These are phyloP conservation scores for Poeciliopsis prolifica DNA, from an alignment of 2,113 vertebrate species.

Conservation along the genomic window DNA sequence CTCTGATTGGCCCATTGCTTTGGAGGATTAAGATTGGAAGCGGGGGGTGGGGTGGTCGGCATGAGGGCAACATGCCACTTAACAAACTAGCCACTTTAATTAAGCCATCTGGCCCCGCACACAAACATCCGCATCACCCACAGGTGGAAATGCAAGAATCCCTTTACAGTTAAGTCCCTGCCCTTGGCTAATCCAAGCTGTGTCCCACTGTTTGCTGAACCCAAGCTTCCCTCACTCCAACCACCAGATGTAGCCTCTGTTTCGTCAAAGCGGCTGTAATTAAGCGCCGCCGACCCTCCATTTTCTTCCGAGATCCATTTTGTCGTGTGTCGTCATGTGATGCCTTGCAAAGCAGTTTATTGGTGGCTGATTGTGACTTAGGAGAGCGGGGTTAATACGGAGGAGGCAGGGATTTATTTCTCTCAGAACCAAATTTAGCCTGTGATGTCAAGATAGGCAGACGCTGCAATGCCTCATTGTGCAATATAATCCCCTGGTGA, in stretches of 20 bases:
- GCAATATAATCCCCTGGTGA: conserved; percentile 76
- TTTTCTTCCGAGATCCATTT: conserved; percentile 37
- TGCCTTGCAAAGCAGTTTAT: not conserved
- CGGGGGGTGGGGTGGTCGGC: conserved; percentile 50
- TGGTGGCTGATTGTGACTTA: conserved; percentile 12
- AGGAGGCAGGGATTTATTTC: conserved; percentile 74
- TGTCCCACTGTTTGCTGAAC: conserved; percentile 6
- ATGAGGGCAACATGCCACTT: conserved; percentile 75
- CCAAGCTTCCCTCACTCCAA: conserved; percentile 2
- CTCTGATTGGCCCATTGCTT: conserved; percentile 86
- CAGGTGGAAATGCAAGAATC: conserved; percentile 62
- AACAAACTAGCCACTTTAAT: conserved; percentile 84
- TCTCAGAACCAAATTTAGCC: conserved; percentile 77
- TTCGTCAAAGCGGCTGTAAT: not conserved
- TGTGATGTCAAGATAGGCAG: conserved; percentile 77
- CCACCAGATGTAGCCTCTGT: conserved; percentile 1
- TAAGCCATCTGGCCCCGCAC: conserved; percentile 83
- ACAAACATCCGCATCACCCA: conserved; percentile 40
- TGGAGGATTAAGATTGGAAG: conserved; percentile 78
- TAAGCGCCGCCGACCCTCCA: conserved; percentile 5
- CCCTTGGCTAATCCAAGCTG: conserved; percentile 25
- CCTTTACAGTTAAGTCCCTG: conserved; percentile 28
- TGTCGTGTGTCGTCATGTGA: conserved; percentile 22
- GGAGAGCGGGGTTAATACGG: conserved; percentile 24
- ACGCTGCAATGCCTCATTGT: conserved; percentile 75